Percentiles rank a stretch among this genome's conserved stretches.
Evolutionary conservation across 2,888 invertebrate genomes (phyloP).

Genomic region (Spilosoma lubricipeda): DNA sequence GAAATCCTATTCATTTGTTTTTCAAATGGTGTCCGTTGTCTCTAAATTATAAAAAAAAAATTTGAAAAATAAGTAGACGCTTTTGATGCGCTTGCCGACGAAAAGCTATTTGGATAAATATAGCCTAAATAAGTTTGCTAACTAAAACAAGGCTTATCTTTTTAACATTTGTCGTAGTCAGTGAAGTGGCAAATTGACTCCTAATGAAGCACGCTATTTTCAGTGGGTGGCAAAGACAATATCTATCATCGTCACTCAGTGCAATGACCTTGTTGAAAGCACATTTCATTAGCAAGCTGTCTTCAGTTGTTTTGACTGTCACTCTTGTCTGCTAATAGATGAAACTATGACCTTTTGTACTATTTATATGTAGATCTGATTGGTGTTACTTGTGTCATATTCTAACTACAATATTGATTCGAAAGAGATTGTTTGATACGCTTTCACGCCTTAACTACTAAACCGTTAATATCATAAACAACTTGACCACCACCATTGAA

Average conservation of each 20-base stretch:
- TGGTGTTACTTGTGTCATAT: neutral
- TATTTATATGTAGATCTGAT: neutral
- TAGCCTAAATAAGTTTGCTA: neutral
- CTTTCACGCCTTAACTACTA: neutral
- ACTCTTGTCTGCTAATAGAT: neutral
- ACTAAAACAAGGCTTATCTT: slow-evolving; percentile 1
- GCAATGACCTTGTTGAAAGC: slow-evolving; percentile 14
- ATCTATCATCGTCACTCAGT: slow-evolving; percentile 5
- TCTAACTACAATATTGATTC: neutral
- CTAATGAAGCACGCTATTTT: slow-evolving; percentile 17
- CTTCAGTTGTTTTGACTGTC: neutral
- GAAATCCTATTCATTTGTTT: too few species aligned
- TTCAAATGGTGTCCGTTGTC: too few species aligned
- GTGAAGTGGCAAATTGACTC: slow-evolving; percentile 22
- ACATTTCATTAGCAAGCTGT: slow-evolving; percentile 5
- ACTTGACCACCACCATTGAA: neutral
- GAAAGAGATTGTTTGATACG: neutral
- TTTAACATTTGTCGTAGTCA: slow-evolving; percentile 8
- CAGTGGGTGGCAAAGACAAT: slow-evolving; percentile 10
- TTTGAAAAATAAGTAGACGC: neutral
- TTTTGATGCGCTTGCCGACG: neutral
- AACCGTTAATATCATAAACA: neutral
- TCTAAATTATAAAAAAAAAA: too few species aligned
- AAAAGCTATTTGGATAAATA: neutral
- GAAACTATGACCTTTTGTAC: neutral